Conservation (phyloP, 2,797 vertebrate genomes). For the Chiroxiphia lanceolata region DNA sequence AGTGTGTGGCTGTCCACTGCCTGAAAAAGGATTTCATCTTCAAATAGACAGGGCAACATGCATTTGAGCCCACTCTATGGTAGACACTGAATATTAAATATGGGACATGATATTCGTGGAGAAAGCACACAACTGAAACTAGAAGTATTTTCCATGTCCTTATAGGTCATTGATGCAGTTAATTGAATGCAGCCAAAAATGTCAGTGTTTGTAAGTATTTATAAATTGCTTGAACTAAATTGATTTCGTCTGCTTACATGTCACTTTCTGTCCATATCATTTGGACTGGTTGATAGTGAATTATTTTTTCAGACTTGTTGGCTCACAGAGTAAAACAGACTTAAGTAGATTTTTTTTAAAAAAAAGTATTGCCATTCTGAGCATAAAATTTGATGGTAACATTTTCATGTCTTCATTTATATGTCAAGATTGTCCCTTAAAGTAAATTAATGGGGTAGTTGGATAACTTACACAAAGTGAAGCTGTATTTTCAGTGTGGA, state of each 20-base stretch:
- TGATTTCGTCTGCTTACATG: not conserved
- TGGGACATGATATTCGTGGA: not conserved
- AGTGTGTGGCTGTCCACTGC: not conserved
- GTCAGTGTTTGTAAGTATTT: not conserved
- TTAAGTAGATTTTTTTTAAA: not conserved
- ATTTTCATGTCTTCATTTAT: not conserved
- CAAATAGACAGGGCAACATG: not conserved
- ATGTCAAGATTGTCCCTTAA: not conserved
- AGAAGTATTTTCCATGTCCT: not conserved
- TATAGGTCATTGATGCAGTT: not conserved
- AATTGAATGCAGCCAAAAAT: not conserved
- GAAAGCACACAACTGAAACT: not conserved
- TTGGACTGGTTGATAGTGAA: not conserved
- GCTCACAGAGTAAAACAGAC: not conserved
- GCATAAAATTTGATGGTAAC: not conserved
- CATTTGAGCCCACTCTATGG: not conserved
- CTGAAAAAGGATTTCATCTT: not conserved
- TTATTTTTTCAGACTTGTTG: not conserved
- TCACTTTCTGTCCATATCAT: not conserved
- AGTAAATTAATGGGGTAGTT: not conserved
- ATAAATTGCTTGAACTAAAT: not conserved
- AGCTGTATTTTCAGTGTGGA: not conserved
- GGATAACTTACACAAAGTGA: not conserved
- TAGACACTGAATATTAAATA: not conserved
- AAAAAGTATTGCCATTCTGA: not conserved